These are phyloP conservation scores for Eudasyphora cyanicolor DNA, from an alignment of 2,888 invertebrate species.

Conservation along the genomic window DNA sequence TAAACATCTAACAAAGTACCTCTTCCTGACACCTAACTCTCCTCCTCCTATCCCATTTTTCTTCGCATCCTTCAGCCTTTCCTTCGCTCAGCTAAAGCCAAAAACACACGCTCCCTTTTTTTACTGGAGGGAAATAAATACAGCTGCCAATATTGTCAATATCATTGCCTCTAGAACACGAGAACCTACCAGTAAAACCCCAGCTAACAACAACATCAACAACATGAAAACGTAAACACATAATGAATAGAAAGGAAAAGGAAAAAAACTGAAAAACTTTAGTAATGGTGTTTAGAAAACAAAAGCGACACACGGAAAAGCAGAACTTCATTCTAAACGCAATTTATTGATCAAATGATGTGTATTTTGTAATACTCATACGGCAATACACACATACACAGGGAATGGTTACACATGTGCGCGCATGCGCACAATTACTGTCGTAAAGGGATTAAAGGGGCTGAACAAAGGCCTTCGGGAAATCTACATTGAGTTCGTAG, in stretches of 20 bases:
- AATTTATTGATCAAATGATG: constrained; percentile 62
- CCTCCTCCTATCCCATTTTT: neutral
- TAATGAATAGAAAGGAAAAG: constrained; percentile 60
- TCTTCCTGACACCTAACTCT: neutral
- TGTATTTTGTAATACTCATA: constrained; percentile 48
- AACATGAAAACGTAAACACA: constrained; percentile 15
- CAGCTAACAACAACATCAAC: constrained; percentile 27
- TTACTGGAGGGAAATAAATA: constrained; percentile 2
- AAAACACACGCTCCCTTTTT: constrained; percentile 47
- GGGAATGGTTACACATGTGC: neutral
- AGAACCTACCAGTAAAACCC: neutral
- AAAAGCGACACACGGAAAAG: constrained; percentile 10
- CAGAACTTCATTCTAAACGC: constrained; percentile 49
- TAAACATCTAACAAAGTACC: neutral
- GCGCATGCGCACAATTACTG: neutral
- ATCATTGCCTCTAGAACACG: neutral
- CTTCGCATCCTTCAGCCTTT: neutral
- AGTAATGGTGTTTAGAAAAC: neutral
- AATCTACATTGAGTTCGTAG: too few species aligned
- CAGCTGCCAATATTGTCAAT: constrained; percentile 65
- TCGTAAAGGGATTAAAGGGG: neutral
- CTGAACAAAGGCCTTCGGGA: too few species aligned
- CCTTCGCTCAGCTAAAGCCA: too few species aligned
- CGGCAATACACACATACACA: neutral
- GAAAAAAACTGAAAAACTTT: neutral